phyloP scores from a whole-genome alignment of 2,797 vertebrate species.

The Scomberomorus guttatus region DNA sequence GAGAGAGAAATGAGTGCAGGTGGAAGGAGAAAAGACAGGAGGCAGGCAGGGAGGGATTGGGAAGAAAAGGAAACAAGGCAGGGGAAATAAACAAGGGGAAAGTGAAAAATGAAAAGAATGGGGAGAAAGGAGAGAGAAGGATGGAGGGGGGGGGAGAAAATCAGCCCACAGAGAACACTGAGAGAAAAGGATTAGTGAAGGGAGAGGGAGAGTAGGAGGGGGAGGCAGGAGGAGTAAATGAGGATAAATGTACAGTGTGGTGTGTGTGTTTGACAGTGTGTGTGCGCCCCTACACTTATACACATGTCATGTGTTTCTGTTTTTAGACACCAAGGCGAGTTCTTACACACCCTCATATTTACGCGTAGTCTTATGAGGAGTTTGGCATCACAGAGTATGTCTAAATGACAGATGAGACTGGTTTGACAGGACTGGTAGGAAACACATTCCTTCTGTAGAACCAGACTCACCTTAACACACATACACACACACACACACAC shows the following conservation, averaged over 20 bases:
- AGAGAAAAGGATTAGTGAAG: constrained; percentile 72
- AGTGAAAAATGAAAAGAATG: constrained; percentile 75
- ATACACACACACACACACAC: background rate
- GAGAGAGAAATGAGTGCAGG: constrained; percentile 77
- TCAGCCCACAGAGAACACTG: constrained; percentile 63
- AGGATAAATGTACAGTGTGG: constrained; percentile 73
- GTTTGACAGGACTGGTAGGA: constrained; percentile 42
- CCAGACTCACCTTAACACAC: background rate
- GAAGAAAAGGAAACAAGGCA: constrained; percentile 72
- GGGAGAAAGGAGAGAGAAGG: constrained; percentile 50
- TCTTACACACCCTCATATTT: background rate
- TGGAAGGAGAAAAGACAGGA: constrained; percentile 72
- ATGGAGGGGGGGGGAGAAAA: constrained; percentile 43
- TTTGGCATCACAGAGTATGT: background rate
- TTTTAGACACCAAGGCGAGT: constrained; percentile 22
- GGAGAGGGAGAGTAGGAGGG: constrained; percentile 46
- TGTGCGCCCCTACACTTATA: constrained; percentile 14
- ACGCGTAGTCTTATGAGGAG: background rate
- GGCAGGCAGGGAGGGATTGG: constrained; percentile 57
- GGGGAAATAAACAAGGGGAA: constrained; percentile 68
- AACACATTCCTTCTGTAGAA: background rate
- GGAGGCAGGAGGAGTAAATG: constrained; percentile 70
- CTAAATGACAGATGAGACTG: constrained; percentile 32
- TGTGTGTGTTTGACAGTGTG: constrained; percentile 28
- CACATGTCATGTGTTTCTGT: constrained; percentile 28